phyloP scores from a whole-genome alignment of 2,113 vertebrate species.

The Apteryx owenii region DNA sequence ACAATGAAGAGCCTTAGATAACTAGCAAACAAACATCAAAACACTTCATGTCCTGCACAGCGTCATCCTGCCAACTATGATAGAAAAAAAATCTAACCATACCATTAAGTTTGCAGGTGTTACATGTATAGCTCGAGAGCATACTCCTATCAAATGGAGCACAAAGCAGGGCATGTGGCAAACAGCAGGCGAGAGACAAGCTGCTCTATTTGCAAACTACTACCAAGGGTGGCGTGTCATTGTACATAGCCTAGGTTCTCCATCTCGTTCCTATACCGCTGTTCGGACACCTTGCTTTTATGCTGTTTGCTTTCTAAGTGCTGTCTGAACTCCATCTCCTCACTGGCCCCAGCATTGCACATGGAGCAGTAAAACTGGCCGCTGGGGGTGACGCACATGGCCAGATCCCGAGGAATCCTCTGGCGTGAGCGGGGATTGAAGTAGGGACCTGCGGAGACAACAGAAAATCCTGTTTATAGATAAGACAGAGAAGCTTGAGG shows the following conservation, averaged over 20 bases:
- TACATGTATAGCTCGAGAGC: constrained; percentile 75
- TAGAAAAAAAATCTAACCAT: constrained; percentile 60
- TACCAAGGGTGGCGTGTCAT: constrained; percentile 19
- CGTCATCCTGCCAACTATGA: constrained; percentile 59
- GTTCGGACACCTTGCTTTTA: constrained; percentile 96
- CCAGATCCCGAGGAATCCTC: constrained; percentile 94
- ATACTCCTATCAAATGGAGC: constrained; percentile 75
- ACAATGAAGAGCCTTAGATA: constrained; percentile 62
- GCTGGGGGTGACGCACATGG: constrained; percentile 98
- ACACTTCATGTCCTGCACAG: constrained; percentile 66
- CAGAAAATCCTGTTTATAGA: not conserved
- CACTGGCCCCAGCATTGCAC: constrained; percentile 94
- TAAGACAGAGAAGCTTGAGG: not conserved
- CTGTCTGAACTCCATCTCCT: constrained; percentile 94
- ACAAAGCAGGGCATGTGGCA: constrained; percentile 78
- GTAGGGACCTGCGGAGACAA: constrained; percentile 87
- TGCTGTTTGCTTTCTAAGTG: constrained; percentile 98
- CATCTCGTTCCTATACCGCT: constrained; percentile 96
- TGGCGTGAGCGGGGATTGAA: constrained; percentile 94
- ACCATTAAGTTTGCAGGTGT: constrained; percentile 67
- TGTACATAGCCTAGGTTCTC: constrained; percentile 96
- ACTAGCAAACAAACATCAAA: constrained; percentile 66
- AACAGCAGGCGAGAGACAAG: constrained; percentile 76
- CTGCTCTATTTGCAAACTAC: constrained; percentile 56
- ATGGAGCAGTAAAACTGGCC: constrained; percentile 99